Evolutionary conservation across 2,113 vertebrate species (phyloP).

Genomic region (Equus przewalskii): DNA sequence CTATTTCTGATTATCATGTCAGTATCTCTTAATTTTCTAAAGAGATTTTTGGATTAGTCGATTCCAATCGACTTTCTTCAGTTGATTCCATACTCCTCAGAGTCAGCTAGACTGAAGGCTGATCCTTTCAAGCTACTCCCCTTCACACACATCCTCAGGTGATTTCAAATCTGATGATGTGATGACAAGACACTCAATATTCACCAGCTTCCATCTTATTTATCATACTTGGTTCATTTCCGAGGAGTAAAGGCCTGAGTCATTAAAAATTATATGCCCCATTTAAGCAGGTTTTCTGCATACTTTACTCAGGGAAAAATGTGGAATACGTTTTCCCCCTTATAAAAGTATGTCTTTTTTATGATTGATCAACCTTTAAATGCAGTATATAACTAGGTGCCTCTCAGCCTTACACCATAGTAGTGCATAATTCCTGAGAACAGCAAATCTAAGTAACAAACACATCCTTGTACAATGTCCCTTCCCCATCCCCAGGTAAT

Average conservation of each 20-base stretch:
- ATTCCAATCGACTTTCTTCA: constrained; percentile 70
- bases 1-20: neutral
- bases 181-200: constrained; percentile 80
- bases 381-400: constrained; percentile 31
- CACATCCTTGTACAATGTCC: neutral
- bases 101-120: constrained; percentile 48
- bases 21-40: neutral
- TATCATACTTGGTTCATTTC: constrained; percentile 89
- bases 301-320: constrained; percentile 87
- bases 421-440: constrained; percentile 36
- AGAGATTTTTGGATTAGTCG: constrained; percentile 57
- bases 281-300: constrained; percentile 90
- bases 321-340: constrained; percentile 83
- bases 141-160: constrained; percentile 80
- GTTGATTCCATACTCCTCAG: constrained; percentile 77
- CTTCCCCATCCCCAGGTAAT: neutral
- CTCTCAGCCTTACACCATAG: constrained; percentile 35
- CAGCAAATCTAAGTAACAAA: neutral
- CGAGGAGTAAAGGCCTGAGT: constrained; percentile 88
- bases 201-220: constrained; percentile 84
- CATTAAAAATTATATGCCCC: constrained; percentile 91
- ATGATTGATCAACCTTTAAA: constrained; percentile 84
- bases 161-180: constrained; percentile 76
- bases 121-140: constrained; percentile 72
- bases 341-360: constrained; percentile 80